Conservation (phyloP, 2,797 vertebrate genomes). For the Linurgus olivaceus region DNA sequence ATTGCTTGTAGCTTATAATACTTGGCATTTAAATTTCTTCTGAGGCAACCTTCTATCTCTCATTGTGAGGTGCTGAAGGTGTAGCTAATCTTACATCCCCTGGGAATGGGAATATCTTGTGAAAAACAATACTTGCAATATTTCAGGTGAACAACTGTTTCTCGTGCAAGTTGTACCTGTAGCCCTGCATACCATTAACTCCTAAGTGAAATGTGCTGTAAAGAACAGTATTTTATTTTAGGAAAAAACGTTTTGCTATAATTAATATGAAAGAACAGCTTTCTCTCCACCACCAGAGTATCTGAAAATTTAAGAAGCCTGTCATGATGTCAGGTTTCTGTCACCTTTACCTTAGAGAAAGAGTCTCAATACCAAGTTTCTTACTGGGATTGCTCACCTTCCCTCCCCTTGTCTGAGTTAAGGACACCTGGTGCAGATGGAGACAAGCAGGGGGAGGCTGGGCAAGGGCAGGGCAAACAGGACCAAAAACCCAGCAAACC, state of each 20-base stretch:
- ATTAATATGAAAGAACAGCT: background rate
- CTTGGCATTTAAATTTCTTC: background rate
- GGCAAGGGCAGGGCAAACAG: background rate
- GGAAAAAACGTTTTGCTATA: background rate
- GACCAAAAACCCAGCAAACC: background rate
- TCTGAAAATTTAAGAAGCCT: background rate
- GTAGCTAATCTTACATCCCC: background rate
- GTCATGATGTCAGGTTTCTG: background rate
- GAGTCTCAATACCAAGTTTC: background rate
- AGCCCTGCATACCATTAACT: background rate
- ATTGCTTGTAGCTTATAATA: slow-evolving; percentile 1
- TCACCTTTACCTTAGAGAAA: background rate
- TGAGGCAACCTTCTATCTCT: background rate
- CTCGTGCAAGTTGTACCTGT: background rate
- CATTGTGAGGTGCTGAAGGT: background rate
- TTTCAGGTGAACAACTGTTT: background rate
- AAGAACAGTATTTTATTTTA: background rate
- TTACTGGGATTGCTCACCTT: background rate
- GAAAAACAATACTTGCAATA: background rate
- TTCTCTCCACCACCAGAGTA: background rate
- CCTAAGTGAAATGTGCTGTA: background rate
- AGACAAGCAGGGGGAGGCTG: background rate
- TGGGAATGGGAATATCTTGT: background rate
- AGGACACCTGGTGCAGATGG: background rate
- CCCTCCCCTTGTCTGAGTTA: background rate